Conservation (phyloP, 2,888 invertebrate genomes). For the Idaea biselata region DNA sequence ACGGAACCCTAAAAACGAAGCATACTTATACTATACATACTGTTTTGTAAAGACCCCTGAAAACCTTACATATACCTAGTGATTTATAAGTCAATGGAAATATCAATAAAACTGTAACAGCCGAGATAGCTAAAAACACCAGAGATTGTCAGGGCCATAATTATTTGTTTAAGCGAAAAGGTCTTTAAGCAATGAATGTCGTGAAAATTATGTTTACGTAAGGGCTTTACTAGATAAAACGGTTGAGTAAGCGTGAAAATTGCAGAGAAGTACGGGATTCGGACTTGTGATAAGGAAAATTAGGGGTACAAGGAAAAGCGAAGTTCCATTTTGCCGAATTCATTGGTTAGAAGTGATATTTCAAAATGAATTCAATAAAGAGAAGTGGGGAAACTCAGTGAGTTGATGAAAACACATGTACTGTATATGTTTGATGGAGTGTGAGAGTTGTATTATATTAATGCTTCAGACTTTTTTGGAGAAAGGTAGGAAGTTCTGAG, state of each 20-base stretch:
- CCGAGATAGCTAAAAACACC: not conserved
- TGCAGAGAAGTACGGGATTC: not conserved
- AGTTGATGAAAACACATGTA: not conserved
- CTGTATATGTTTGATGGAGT: not conserved
- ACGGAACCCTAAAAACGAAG: too few species aligned
- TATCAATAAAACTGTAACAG: not conserved
- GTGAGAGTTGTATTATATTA: not conserved
- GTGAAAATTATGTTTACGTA: conserved; percentile 1
- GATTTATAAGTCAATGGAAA: not conserved
- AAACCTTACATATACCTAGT: too few species aligned
- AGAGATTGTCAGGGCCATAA: not conserved
- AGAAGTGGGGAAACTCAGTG: not conserved
- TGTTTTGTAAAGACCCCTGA: too few species aligned
- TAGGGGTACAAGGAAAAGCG: not conserved
- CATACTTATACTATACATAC: too few species aligned
- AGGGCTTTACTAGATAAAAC: not conserved
- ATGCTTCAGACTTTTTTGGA: not conserved
- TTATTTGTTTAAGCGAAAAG: not conserved
- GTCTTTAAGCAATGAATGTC: conserved; percentile 1
- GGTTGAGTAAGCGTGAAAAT: not conserved
- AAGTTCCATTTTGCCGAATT: not conserved
- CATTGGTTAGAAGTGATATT: conserved; percentile 1
- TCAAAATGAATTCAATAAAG: not conserved
- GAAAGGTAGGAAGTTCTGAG: too few species aligned
- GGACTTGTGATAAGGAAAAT: not conserved